These are phyloP conservation scores for Acanthacorydalis orientalis DNA, from an alignment of 2,888 invertebrate genomes.

Conservation along the genomic window DNA sequence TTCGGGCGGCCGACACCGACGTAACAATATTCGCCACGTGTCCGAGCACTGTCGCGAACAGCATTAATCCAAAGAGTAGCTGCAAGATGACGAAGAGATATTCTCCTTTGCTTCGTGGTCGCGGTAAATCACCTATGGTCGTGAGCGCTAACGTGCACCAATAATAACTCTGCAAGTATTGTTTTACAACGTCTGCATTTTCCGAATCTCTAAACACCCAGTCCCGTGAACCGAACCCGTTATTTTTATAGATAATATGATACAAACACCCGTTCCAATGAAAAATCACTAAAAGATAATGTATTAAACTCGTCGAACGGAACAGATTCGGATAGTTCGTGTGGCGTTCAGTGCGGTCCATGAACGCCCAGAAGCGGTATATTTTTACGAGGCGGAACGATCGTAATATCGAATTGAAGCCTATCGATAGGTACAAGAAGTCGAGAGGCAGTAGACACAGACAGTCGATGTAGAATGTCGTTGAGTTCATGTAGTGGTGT, in stretches of 20 bases:
- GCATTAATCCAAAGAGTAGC: slow-evolving; percentile 80
- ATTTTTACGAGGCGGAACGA: slow-evolving; percentile 94
- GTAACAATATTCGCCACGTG: slow-evolving; percentile 98
- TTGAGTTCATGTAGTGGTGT: slow-evolving; percentile 92
- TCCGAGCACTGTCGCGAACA: slow-evolving; percentile 91
- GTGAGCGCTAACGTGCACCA: slow-evolving; percentile 95
- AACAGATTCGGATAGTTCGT: slow-evolving; percentile 98
- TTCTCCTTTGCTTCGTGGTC: slow-evolving; percentile 85
- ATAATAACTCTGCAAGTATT: slow-evolving; percentile 94
- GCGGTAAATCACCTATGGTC: slow-evolving; percentile 83
- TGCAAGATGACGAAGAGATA: slow-evolving; percentile 92
- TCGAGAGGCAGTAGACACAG: slow-evolving; percentile 93
- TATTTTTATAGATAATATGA: slow-evolving; percentile 90
- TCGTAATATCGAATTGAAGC: slow-evolving; percentile 88
- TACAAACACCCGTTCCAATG: slow-evolving; percentile 99
- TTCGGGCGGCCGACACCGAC: slow-evolving; percentile 89
- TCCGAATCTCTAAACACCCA: slow-evolving; percentile 75
- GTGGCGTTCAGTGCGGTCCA: slow-evolving; percentile 95
- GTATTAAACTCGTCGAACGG: slow-evolving; percentile 79
- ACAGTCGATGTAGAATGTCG: slow-evolving; percentile 94
- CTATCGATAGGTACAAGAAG: slow-evolving; percentile 94
- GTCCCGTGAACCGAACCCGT: slow-evolving; percentile 84
- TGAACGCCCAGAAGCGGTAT: slow-evolving; percentile 95
- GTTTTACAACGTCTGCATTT: slow-evolving; percentile 77
- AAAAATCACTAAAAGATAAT: slow-evolving; percentile 94